Evolutionary conservation across 2,797 vertebrate genomes (phyloP).

Genomic region (Odontamblyopus lacepedii): DNA sequence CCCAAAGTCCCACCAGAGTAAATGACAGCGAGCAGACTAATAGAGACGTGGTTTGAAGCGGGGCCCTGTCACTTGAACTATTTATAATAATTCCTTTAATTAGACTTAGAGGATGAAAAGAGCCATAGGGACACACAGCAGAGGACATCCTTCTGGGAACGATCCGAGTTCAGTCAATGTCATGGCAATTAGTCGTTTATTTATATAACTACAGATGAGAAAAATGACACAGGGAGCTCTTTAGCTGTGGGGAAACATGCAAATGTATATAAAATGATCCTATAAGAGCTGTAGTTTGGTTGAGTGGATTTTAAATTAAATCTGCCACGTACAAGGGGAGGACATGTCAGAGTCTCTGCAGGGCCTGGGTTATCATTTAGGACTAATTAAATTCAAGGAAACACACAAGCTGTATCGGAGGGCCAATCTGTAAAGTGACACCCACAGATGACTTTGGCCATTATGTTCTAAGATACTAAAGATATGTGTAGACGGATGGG

Average conservation of each 20-base stretch:
- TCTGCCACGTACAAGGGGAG: neutral
- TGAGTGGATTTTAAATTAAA: conserved; percentile 9
- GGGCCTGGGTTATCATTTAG: conserved; percentile 2
- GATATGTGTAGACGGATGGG: neutral
- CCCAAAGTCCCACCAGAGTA: neutral
- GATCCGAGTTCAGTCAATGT: conserved; percentile 8
- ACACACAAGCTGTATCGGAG: neutral
- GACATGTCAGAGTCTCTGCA: conserved; percentile 7
- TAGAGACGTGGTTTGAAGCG: neutral
- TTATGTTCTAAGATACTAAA: neutral
- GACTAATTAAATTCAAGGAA: conserved; percentile 7
- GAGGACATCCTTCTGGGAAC: conserved; percentile 1
- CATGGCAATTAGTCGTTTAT: conserved; percentile 10
- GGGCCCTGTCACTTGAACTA: conserved; percentile 1
- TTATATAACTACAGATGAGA: conserved; percentile 6
- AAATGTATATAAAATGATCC: neutral
- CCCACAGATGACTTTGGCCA: conserved; percentile 7
- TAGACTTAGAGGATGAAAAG: conserved; percentile 2
- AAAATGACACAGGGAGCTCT: neutral
- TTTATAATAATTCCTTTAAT: conserved; percentile 4
- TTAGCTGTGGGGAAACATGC: conserved; percentile 2
- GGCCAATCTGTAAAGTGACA: conserved; percentile 10
- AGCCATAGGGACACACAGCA: conserved; percentile 1
- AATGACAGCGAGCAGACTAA: neutral
- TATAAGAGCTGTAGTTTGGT: neutral